Conservation (phyloP, 2,797 vertebrate genomes). For the Phoeniculus purpureus region DNA sequence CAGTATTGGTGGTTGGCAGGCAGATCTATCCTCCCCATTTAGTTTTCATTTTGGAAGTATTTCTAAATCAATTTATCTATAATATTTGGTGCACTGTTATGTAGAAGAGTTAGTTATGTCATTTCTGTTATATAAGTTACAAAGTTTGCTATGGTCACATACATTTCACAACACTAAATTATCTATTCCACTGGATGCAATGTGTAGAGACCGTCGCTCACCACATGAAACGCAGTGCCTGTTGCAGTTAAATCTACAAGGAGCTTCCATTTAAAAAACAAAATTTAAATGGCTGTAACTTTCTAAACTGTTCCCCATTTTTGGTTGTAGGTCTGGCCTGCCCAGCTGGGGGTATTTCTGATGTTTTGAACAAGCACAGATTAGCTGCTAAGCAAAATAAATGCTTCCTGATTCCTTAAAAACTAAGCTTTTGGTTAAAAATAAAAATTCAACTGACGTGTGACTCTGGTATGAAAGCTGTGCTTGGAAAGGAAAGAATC, state of each 20-base stretch:
- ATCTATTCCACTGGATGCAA: not conserved
- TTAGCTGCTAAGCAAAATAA: constrained; percentile 22
- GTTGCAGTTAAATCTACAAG: not conserved
- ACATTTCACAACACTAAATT: not conserved
- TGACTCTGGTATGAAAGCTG: constrained; percentile 3
- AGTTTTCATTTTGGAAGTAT: not conserved
- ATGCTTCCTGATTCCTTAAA: constrained; percentile 17
- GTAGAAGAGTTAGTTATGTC: not conserved
- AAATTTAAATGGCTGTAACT: fast-evolving
- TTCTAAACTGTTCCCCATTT: not conserved
- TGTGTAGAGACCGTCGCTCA: not conserved
- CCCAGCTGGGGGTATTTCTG: not conserved
- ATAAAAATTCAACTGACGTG: constrained; percentile 10
- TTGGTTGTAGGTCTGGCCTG: not conserved
- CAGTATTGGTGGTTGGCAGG: not conserved
- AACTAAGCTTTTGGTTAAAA: constrained; percentile 29
- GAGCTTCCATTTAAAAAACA: not conserved
- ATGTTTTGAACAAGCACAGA: not conserved
- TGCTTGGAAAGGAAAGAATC: constrained; percentile 61
- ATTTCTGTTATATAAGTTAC: not conserved
- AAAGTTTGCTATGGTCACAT: not conserved
- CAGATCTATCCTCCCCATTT: not conserved
- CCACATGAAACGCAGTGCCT: not conserved
- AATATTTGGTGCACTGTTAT: not conserved
- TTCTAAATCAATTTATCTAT: not conserved